These are phyloP conservation scores for Drosophila borborema DNA, from an alignment of 2,888 invertebrate species.

Conservation along the genomic window DNA sequence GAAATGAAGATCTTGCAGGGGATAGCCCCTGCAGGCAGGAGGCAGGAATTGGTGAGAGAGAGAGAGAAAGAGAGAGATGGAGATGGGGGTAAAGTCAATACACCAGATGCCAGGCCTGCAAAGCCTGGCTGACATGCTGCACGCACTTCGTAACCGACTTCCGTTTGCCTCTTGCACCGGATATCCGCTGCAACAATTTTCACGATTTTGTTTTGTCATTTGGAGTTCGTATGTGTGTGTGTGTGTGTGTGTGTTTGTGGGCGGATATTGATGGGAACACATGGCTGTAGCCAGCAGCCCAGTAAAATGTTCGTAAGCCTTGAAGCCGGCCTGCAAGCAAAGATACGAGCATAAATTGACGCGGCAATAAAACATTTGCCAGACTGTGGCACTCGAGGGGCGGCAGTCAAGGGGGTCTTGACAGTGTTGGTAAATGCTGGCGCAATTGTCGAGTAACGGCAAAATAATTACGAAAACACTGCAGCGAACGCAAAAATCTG, in stretches of 20 bases:
- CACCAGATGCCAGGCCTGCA: constrained; percentile 1
- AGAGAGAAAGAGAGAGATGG: too few species aligned
- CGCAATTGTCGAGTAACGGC: constrained; percentile 54
- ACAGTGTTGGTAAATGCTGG: constrained; percentile 30
- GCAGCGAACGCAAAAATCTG: constrained; percentile 55
- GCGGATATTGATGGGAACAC: constrained; percentile 41
- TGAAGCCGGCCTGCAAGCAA: constrained; percentile 21
- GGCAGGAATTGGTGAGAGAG: not conserved
- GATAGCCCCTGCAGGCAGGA: constrained; percentile 25
- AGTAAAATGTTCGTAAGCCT: constrained; percentile 23
- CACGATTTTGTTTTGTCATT: constrained; percentile 71
- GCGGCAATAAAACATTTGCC: constrained; percentile 58
- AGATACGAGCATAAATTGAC: constrained; percentile 49
- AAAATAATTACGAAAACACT: constrained; percentile 67
- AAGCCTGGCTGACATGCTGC: constrained; percentile 21
- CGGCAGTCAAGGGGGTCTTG: not conserved
- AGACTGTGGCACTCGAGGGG: not conserved
- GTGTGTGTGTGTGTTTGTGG: constrained; percentile 14
- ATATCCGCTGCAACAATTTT: constrained; percentile 71
- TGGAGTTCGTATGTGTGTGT: constrained; percentile 55
- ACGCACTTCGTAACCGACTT: constrained; percentile 40
- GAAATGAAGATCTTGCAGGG: constrained; percentile 80
- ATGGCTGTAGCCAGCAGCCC: constrained; percentile 13
- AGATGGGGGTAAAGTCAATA: not conserved
- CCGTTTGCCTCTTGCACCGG: constrained; percentile 60